phyloP scores from a whole-genome alignment of 2,888 invertebrate species.

The Perizoma affinitatum region DNA sequence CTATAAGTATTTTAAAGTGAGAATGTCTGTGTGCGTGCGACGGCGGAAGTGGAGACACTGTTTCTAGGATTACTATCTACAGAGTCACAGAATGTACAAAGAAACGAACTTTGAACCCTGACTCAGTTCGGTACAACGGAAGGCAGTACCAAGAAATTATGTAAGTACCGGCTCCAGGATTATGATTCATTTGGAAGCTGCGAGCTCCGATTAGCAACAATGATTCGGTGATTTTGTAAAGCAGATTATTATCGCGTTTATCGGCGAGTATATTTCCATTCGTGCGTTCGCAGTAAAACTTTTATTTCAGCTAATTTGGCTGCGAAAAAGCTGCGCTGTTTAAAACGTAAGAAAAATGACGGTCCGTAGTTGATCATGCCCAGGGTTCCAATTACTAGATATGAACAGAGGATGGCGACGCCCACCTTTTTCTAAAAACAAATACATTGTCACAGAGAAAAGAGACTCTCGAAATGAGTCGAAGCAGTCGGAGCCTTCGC shows the following conservation, averaged over 20 bases:
- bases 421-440: too few species aligned
- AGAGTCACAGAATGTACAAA: constrained; percentile 23
- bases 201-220: constrained; percentile 6
- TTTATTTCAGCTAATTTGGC: too few species aligned
- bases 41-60: constrained; percentile 21
- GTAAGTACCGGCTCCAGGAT: constrained; percentile 24
- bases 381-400: too few species aligned
- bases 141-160: constrained; percentile 48
- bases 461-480: too few species aligned
- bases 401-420: too few species aligned
- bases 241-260: constrained; percentile 1
- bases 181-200: constrained; percentile 21
- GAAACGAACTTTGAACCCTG: constrained; percentile 44
- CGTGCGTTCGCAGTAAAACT: too few species aligned
- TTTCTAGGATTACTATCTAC: constrained; percentile 5
- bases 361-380: too few species aligned
- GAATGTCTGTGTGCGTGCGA: neutral
- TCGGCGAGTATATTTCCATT: neutral
- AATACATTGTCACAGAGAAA: too few species aligned
- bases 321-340: too few species aligned
- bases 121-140: constrained; percentile 38
- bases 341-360: too few species aligned
- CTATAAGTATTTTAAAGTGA: too few species aligned
- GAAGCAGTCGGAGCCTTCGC: too few species aligned
- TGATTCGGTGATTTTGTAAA: constrained; percentile 22